These are phyloP conservation scores for Odontesthes bonariensis DNA, from an alignment of 2,113 vertebrate genomes.

Conservation along the genomic window DNA sequence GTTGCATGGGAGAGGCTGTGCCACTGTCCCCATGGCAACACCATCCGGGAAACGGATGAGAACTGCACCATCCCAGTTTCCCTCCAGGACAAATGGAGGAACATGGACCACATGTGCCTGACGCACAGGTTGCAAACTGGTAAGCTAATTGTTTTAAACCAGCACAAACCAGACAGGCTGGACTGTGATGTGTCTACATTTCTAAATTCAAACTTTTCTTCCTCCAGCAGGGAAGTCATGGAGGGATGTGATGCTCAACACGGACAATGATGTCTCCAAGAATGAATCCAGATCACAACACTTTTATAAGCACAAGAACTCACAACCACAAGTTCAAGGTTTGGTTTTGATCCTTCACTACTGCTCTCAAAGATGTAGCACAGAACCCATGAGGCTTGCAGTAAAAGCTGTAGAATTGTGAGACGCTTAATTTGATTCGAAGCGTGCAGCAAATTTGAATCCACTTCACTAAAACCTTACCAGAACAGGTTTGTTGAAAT, in stretches of 20 bases:
- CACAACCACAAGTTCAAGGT: conserved; percentile 71
- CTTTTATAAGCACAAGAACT: conserved; percentile 67
- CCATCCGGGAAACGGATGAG: conserved; percentile 58
- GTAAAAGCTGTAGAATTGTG: neutral
- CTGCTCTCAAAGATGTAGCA: too few species aligned
- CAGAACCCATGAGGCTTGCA: neutral
- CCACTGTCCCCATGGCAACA: conserved; percentile 47
- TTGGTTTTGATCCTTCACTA: neutral
- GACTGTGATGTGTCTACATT: neutral
- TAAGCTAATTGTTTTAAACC: conserved; percentile 13
- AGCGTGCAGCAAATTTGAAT: too few species aligned
- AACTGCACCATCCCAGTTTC: conserved; percentile 26
- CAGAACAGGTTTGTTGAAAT: too few species aligned
- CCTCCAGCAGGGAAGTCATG: conserved; percentile 60
- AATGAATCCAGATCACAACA: conserved; percentile 60
- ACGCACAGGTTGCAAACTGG: conserved; percentile 63
- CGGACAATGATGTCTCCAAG: conserved; percentile 37
- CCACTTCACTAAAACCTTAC: too few species aligned
- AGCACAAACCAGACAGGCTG: neutral
- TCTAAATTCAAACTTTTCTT: neutral
- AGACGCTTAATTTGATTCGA: neutral
- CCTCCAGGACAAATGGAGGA: conserved; percentile 53
- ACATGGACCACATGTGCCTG: conserved; percentile 33
- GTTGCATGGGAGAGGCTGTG: conserved; percentile 29
- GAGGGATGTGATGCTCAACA: conserved; percentile 32